Conservation (phyloP, 2,797 vertebrate species). For the Heliangelus exortis region DNA sequence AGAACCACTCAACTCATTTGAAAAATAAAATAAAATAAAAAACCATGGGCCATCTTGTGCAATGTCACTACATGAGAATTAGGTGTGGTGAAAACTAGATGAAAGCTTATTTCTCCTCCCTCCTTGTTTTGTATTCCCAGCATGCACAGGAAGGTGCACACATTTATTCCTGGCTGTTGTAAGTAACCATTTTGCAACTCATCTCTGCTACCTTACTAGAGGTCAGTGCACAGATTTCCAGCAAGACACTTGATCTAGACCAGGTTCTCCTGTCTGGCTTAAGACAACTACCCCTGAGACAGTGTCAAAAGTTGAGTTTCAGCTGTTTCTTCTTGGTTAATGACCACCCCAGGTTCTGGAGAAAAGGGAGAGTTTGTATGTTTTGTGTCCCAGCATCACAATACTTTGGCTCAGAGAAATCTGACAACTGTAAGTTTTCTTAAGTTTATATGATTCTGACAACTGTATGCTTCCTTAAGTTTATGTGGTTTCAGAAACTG, state of each 20-base stretch:
- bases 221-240: background rate
- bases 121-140: background rate
- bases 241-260: background rate
- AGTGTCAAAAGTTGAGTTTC: background rate
- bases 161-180: background rate
- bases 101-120: constrained; percentile 9
- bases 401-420: background rate
- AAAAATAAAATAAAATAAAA: background rate
- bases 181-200: background rate
- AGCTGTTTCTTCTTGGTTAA: background rate
- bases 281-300: background rate
- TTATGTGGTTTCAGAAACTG: background rate
- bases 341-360: background rate
- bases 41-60: background rate
- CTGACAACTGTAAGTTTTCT: no score
- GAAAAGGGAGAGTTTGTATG: background rate
- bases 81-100: constrained; percentile 34
- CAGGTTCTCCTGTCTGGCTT: background rate
- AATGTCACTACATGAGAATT: background rate
- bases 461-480: background rate
- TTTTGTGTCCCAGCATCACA: background rate
- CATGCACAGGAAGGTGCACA: background rate
- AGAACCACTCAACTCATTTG: background rate
- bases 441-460: background rate
- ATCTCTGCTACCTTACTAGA: background rate